These are phyloP conservation scores for Herpailurus yagouaroundi DNA, from an alignment of 2,113 vertebrate genomes.

Conservation along the genomic window DNA sequence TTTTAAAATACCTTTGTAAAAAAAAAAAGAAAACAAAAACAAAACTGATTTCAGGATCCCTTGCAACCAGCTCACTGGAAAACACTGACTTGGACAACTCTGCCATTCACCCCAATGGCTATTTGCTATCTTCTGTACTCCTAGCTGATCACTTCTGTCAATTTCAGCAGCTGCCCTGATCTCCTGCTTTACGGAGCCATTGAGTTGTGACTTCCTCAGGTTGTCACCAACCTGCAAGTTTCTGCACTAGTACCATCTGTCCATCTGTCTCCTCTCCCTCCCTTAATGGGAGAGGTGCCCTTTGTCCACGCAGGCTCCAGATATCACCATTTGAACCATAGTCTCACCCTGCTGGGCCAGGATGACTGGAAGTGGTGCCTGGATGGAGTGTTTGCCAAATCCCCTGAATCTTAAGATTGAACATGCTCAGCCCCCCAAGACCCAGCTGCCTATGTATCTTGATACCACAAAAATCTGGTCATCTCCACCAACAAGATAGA, in stretches of 20 bases:
- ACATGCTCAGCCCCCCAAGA: background rate
- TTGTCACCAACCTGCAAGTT: background rate
- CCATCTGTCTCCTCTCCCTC: background rate
- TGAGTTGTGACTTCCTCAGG: background rate
- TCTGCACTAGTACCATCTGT: background rate
- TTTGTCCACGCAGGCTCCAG: background rate
- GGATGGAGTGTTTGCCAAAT: background rate
- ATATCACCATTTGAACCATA: background rate
- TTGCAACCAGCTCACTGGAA: background rate
- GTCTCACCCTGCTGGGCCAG: background rate
- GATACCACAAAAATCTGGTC: background rate
- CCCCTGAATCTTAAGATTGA: background rate
- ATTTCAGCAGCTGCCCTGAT: background rate
- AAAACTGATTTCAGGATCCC: background rate
- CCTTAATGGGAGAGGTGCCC: background rate
- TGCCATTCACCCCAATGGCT: background rate
- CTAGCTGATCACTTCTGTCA: background rate
- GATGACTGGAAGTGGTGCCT: background rate
- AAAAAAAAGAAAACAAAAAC: background rate
- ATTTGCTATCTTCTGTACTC: background rate
- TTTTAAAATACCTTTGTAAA: background rate
- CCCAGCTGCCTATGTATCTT: background rate
- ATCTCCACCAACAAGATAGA: background rate
- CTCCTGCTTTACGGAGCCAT: background rate
- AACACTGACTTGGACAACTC: background rate